Conservation (phyloP, 2,113 vertebrate species). For the Rattus rattus region DNA sequence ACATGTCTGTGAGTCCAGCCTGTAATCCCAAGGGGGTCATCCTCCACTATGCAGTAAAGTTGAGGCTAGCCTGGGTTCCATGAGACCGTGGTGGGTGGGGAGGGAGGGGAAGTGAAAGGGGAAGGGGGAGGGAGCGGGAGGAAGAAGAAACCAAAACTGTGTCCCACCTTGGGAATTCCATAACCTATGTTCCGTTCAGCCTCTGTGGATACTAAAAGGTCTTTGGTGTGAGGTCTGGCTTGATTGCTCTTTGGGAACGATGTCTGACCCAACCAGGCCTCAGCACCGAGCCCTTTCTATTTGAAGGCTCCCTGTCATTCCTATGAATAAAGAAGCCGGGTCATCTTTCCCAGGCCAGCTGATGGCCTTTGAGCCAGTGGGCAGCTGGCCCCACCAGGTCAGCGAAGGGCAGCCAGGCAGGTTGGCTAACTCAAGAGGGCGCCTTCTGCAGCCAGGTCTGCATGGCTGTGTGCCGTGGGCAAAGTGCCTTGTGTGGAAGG, state of each 20-base stretch:
- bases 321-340: background rate
- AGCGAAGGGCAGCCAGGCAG: background rate
- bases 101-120: too few relatives aligned
- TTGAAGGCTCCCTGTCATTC: background rate
- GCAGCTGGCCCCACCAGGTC: background rate
- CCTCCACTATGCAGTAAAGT: background rate
- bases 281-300: background rate
- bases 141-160: too few relatives aligned
- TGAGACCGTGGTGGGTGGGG: background rate
- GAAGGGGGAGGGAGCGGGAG: background rate
- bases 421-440: background rate
- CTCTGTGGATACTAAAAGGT: background rate
- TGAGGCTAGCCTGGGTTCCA: background rate
- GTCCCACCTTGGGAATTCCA: background rate
- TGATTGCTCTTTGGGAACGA: background rate
- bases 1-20: background rate
- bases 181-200: background rate
- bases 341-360: background rate
- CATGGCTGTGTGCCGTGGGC: background rate
- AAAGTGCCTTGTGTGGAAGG: background rate
- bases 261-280: background rate
- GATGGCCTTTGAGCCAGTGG: background rate
- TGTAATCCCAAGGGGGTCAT: background rate
- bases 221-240: background rate
- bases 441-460: background rate